Base-by-base conservation (phyloP, 2,888 invertebrate genomes). In the Bedellia somnulentella region DNA sequence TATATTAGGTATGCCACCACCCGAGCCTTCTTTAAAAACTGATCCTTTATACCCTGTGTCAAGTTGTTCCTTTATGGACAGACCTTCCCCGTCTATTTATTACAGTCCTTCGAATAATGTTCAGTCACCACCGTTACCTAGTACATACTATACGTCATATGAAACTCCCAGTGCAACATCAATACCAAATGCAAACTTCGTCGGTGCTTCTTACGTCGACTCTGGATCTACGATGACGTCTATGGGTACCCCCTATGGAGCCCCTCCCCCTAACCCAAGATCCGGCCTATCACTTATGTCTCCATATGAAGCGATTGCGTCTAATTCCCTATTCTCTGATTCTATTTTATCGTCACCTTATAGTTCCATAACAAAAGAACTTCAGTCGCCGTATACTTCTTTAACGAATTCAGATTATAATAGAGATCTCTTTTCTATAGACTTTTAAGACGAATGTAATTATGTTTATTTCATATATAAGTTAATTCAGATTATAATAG, bases 1-100 rank as follows among this genome's bases (percentile, higher is more conserved):
- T 34, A 49, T 71, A 9, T 35, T 70, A 5, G 60, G 57, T 16
- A 36, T 47, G 5, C 54, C 59, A 15, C 30, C 27, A 18, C 27
- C 27, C 24, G 35, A 37, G 5, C 15, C 35, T 13, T 29, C 32
- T 3, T 13, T 29, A 23, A 9, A 15, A 30, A 6, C 15, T 29
- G 25, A 4, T 8, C 23, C 15, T 24, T 8, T 11, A 17, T 6
- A 15, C 8, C 29, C 12, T n/a, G 28, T 6, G 10, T 14, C 6
- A 31, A 24, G 17, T 12, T 29, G 2, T 29, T 10, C 5, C 11
- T 11, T 9, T 11, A 25, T 21, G 9, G 15, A 24, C 9, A 22
- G 14, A 1, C 23, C 26, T 8, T 6, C 29, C 0, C 18, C 15
- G 10, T 3, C 29, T 5, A 25, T 27, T n/a, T 29, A 27, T 22